A percentile compares a stretch with the other conserved stretches of the same genome.
These are phyloP conservation scores for Dasyprocta punctata DNA, from an alignment of 2,113 vertebrate genomes.

Conservation along the genomic window DNA sequence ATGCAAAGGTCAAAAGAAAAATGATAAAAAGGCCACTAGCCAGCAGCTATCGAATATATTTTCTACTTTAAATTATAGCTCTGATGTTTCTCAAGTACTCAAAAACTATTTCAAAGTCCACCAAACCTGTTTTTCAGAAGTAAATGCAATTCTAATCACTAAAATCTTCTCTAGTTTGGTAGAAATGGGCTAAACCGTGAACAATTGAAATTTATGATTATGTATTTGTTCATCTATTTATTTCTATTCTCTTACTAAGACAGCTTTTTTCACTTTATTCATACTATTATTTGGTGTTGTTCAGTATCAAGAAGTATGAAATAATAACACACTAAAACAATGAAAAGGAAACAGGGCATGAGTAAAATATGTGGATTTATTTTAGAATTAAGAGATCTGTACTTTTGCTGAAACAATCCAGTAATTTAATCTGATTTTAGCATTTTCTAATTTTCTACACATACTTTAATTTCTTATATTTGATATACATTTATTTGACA, in stretches of 20 bases:
- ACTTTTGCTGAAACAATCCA: neutral
- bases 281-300: neutral
- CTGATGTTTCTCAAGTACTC: constrained; percentile 29
- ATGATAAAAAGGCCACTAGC: constrained; percentile 42
- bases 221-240: neutral
- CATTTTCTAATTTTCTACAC: neutral
- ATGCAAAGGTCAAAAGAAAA: constrained; percentile 61
- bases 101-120: constrained; percentile 38
- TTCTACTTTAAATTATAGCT: constrained; percentile 42
- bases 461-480: neutral
- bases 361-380: neutral
- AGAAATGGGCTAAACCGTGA: neutral
- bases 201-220: neutral
- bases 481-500: neutral
- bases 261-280: neutral
- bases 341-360: neutral
- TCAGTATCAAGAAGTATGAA: neutral
- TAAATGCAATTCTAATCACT: neutral
- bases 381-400: neutral
- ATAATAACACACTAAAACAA: neutral
- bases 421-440: neutral
- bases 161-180: neutral
- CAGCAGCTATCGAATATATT: neutral
- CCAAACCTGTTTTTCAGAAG: neutral
- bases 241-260: neutral